Evolutionary conservation across 2,113 vertebrate genomes (phyloP).

Genomic region (Tursiops truncatus): DNA sequence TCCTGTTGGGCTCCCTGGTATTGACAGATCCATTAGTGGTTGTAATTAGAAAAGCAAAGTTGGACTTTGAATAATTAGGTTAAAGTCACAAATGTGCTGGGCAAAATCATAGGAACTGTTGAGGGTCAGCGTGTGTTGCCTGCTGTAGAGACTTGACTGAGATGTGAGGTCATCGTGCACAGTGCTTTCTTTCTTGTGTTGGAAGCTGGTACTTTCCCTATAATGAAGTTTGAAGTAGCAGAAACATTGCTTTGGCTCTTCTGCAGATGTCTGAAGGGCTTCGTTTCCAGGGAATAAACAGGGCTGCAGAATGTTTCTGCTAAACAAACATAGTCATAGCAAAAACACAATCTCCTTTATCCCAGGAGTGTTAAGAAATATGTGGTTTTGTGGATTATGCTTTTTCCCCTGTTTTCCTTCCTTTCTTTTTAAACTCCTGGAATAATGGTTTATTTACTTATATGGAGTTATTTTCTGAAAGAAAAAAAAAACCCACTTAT

Average conservation of each 20-base stretch:
- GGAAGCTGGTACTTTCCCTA: background rate
- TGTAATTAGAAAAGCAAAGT: conserved; percentile 61
- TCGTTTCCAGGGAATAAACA: conserved; percentile 28
- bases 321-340: conserved; percentile 61
- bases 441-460: conserved; percentile 53
- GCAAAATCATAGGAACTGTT: background rate
- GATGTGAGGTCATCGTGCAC: fast-evolving
- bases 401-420: background rate
- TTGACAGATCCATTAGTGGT: conserved; percentile 61
- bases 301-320: conserved; percentile 42
- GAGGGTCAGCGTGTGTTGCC: fast-evolving
- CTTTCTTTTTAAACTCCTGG: background rate
- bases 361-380: conserved; percentile 67
- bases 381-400: conserved; percentile 43
- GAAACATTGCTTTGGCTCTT: background rate
- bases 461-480: conserved; percentile 48
- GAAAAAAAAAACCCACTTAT: background rate
- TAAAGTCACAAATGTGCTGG: background rate
- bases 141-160: background rate
- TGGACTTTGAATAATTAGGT: conserved; percentile 45
- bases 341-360: conserved; percentile 32
- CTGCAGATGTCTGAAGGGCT: background rate
- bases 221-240: conserved; percentile 14
- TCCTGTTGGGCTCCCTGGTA: background rate
- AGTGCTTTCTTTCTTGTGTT: background rate